phyloP scores from a whole-genome alignment of 2,888 invertebrate genomes.

The Acronicta alni region DNA sequence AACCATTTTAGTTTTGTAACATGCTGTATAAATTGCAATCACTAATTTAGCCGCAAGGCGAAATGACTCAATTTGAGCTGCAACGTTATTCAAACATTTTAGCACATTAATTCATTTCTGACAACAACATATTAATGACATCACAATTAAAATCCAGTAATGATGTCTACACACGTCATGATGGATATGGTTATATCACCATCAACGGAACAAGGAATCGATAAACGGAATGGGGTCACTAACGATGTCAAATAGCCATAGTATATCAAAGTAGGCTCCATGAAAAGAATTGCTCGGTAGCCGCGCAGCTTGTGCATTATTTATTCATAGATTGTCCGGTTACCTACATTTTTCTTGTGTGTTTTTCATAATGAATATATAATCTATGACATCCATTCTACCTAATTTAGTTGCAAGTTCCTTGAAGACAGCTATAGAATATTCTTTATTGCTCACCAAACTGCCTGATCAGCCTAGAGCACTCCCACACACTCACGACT shows the following conservation, averaged over 20 bases:
- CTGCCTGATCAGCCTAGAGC: too few species aligned
- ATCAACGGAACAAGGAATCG: conserved; percentile 27
- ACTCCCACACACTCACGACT: too few species aligned
- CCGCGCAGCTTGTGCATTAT: conserved; percentile 24
- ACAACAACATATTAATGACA: neutral
- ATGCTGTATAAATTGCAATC: too few species aligned
- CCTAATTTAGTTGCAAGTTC: conserved; percentile 6
- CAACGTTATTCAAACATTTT: too few species aligned
- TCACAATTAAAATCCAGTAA: neutral
- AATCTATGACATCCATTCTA: conserved; percentile 35
- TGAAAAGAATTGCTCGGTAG: conserved; percentile 24
- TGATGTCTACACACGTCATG: conserved; percentile 7
- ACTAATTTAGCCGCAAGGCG: too few species aligned
- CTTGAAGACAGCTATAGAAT: too few species aligned
- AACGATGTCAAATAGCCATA: conserved; percentile 35
- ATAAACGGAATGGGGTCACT: conserved; percentile 37
- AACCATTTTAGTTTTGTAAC: too few species aligned
- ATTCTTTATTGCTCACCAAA: too few species aligned
- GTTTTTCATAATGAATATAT: conserved; percentile 9
- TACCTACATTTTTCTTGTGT: conserved; percentile 11
- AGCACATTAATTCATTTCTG: neutral
- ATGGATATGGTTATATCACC: conserved; percentile 12
- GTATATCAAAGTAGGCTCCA: conserved; percentile 21
- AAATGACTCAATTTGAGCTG: too few species aligned
- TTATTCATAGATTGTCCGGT: conserved; percentile 39